Base-by-base conservation (phyloP, 2,888 invertebrate genomes). In the Leucania comma region DNA sequence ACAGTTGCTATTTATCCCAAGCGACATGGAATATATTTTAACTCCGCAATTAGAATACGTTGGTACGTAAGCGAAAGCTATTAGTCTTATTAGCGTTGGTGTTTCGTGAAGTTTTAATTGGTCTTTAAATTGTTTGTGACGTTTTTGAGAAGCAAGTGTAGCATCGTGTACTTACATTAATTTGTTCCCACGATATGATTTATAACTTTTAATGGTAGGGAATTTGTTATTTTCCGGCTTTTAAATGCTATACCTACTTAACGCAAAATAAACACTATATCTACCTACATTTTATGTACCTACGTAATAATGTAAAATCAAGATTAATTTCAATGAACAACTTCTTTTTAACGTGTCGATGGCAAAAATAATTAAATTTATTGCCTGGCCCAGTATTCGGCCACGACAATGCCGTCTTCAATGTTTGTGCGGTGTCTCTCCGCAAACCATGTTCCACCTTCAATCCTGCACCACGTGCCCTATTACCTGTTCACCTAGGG, bases 1-100 rank as follows among this genome's bases (percentile, higher is more conserved):
- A 93, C 94, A 94, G 94, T 91, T 93, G 94, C 90, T 91, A 91
- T 93, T 93, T 92, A 93, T 95, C 92, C 87, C 75, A 58, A 90
- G 86, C 86, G 90, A 90, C 91, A 87, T 82, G 80, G 82, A 84
- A 88, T 90, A 91, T 87, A 90, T 88, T 89, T 89, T 84, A 89
- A 81, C 84, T 86, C 84, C 61, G 84, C 88, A 89, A 90, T 91
- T 91, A 91, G 88, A 90, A 88, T 85, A 85, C 87, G 83, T 87
- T 84, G 86, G 84, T 88, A 89, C 81, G 82, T 87, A 88, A 87
- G 85, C 84, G 87, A 83, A 81, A 78, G 83, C 84, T 87, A 89
- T 89, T 89, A 86, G 85, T 86, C 83, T 86, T 89, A 89, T 90
- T 90, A 88, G 87, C 85, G 83, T 80, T 86, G 84, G 71, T 85